Percentiles rank a stretch among this genome's conserved stretches.
phyloP scores from a whole-genome alignment of 2,888 invertebrate species.

The Crocallis elinguaria region DNA sequence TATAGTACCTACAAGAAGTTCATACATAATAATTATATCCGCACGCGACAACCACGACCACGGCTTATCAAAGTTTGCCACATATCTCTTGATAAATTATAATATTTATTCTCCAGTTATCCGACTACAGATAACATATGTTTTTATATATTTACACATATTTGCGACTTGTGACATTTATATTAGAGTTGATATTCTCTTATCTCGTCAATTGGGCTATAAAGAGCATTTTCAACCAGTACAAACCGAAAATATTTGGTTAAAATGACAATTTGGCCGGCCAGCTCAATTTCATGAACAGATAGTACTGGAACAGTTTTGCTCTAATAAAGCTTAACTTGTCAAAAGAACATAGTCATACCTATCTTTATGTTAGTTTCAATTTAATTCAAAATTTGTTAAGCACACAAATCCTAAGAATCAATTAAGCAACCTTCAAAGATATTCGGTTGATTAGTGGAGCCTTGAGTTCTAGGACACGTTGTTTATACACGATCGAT shows the following conservation, averaged over 20 bases:
- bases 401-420: not conserved
- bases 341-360: not conserved
- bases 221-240: slow-evolving; percentile 4
- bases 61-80: slow-evolving; percentile 24
- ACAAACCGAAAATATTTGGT: slow-evolving; percentile 10
- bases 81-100: slow-evolving; percentile 19
- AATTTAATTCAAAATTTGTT: not conserved
- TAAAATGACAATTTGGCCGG: slow-evolving; percentile 1
- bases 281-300: slow-evolving; percentile 1
- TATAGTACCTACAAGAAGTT: not conserved
- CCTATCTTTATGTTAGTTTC: not conserved
- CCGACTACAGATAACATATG: slow-evolving; percentile 12
- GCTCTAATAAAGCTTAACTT: not conserved
- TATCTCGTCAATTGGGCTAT: not conserved
- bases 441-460: slow-evolving; percentile 7
- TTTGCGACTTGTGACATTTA: not conserved
- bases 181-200: slow-evolving; percentile 12
- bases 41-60: slow-evolving; percentile 12
- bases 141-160: not conserved
- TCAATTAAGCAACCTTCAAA: slow-evolving; percentile 20
- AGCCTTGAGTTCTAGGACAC: slow-evolving; percentile 19
- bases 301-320: not conserved
- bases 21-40: slow-evolving; percentile 10
- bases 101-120: slow-evolving; percentile 20
- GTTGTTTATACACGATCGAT: slow-evolving; percentile 17